Evolutionary conservation across 2,888 invertebrate genomes (phyloP).

Genomic region (Panopea generosa): DNA sequence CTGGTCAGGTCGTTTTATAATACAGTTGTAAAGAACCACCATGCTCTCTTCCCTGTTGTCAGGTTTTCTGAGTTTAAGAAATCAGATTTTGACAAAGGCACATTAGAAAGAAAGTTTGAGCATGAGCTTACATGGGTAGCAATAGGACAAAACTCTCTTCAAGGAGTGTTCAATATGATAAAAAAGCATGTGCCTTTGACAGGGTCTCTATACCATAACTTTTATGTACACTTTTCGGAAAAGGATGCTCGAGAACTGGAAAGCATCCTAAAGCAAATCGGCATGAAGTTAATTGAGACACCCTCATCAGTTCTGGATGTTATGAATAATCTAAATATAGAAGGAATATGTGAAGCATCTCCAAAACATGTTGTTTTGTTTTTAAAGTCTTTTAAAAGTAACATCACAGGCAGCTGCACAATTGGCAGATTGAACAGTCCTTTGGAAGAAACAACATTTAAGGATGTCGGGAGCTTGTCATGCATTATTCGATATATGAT

Average conservation of each 20-base stretch:
- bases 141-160: too few species aligned
- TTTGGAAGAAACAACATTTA: slow-evolving; percentile 30
- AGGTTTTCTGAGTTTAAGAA: too few species aligned
- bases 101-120: neutral
- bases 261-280: slow-evolving; percentile 38
- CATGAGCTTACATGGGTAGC: too few species aligned
- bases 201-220: too few species aligned
- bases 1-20: slow-evolving; percentile 10
- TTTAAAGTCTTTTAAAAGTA: slow-evolving; percentile 31
- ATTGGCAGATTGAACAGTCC: slow-evolving; percentile 7
- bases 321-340: slow-evolving; percentile 23
- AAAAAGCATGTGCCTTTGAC: too few species aligned
- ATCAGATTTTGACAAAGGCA: too few species aligned
- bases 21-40: neutral
- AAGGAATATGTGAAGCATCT: neutral
- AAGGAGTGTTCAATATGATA: too few species aligned
- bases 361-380: slow-evolving; percentile 39
- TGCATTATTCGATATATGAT: slow-evolving; percentile 32
- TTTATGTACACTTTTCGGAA: too few species aligned
- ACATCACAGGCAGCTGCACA: neutral
- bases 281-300: slow-evolving; percentile 48
- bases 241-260: neutral
- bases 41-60: too few species aligned
- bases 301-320: slow-evolving; percentile 19
- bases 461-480: slow-evolving; percentile 11